Evolutionary conservation across 2,888 invertebrate species (phyloP), one percentile per base, ranked within the genome.

Genomic region (Eilema sororculum): DNA sequence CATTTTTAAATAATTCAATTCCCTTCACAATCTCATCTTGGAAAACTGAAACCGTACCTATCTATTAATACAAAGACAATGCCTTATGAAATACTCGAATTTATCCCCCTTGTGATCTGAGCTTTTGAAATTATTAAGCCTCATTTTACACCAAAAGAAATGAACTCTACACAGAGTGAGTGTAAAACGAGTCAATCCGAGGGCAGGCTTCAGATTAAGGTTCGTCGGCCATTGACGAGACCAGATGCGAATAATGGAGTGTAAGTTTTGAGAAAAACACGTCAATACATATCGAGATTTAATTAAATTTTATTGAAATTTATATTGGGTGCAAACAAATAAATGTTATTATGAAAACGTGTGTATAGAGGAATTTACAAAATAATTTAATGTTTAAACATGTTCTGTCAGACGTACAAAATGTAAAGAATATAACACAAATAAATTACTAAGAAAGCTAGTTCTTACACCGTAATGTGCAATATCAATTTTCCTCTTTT

Each of bases 121-220:
- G 78, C 75, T 81, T 76, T 75, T 68, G 72, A 78, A 81, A 78
- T 81, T 76, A 81, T 81, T 75, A 79, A 78, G 76, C 78, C 73
- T 81, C 76, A 75, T 79, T 80, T 80, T 76, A 79, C 79, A 79
- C 79, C 79, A 81, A 80, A 80, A 81, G 74, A 80, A 80, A 84
- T 80, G 76, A 77, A 82, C 79, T 81, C 46, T 76, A 46, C 76
- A 74, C 76, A 76, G 78, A 82, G 72, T 80, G 73, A 76, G 76
- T 80, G 83, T 86, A 83, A 84, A 82, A 80, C 75, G 81, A 86
- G 78, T 83, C 81, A 80, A 84, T 82, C 79, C 79, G 71, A 81
- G 79, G 77, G 72, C 80, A 78, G 77, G 62, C 78, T 85, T 79
- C 76, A 86, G 87, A 89, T 90, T 89, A 89, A 91, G 66, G 66